These are phyloP conservation scores for Characodon lateralis DNA, from an alignment of 2,797 vertebrate species.

Conservation along the genomic window DNA sequence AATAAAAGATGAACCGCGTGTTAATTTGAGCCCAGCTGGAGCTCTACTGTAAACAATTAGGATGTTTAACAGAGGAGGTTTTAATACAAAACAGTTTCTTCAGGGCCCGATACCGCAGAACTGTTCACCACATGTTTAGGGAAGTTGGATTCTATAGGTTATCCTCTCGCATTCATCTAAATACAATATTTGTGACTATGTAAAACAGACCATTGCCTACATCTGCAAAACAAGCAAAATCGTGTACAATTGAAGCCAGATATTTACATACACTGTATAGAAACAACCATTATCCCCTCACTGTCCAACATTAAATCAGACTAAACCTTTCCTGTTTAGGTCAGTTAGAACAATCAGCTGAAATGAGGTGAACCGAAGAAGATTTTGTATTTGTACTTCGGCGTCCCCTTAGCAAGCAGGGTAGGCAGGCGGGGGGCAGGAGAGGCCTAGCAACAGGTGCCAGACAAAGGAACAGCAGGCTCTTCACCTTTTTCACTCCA, in stretches of 20 bases:
- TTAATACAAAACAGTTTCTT: conserved; percentile 33
- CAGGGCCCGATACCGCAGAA: conserved; percentile 23
- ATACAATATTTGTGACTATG: not conserved
- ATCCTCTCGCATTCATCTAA: too few relatives aligned
- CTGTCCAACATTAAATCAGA: not conserved
- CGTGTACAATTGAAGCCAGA: not conserved
- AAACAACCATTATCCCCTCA: not conserved
- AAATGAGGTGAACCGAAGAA: conserved; percentile 2
- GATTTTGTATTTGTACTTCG: conserved; percentile 49
- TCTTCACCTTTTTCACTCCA: conserved; percentile 69
- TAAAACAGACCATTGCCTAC: not conserved
- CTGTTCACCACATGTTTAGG: conserved; percentile 64
- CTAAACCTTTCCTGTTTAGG: not conserved
- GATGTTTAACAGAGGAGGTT: conserved; percentile 50
- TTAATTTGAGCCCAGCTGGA: conserved; percentile 33
- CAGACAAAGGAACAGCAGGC: conserved; percentile 77
- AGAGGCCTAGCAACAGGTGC: conserved; percentile 79
- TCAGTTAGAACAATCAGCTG: not conserved
- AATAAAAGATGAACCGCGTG: conserved; percentile 25
- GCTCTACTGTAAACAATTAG: conserved; percentile 39
- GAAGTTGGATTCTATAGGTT: not conserved
- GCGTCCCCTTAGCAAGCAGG: conserved; percentile 43
- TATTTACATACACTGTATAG: not conserved
- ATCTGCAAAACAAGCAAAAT: not conserved
- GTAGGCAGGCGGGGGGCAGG: conserved; percentile 46